Conservation (phyloP, 2,113 vertebrate species). For the Tragelaphus imberbis region DNA sequence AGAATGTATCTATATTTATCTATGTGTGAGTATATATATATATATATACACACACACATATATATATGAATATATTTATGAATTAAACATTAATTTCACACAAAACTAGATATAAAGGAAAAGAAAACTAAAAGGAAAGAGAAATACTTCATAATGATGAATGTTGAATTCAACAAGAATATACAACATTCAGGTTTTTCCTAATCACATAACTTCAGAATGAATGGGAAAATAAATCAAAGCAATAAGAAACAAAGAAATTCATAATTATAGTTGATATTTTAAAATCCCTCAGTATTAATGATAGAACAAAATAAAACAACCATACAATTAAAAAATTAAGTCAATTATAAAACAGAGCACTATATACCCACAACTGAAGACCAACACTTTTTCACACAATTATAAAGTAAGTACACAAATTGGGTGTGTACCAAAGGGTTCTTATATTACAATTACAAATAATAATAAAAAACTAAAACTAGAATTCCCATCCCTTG, state of each 20-base stretch:
- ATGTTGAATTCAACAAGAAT: too few species aligned
- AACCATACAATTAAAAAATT: neutral
- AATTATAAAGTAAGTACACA: neutral
- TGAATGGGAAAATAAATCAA: neutral
- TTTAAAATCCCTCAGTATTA: neutral
- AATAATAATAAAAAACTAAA: neutral
- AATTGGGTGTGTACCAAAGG: neutral
- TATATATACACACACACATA: neutral
- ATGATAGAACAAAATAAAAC: neutral
- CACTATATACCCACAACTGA: neutral
- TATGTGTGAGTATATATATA: neutral
- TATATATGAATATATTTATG: neutral
- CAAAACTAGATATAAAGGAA: too few species aligned
- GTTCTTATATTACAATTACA: neutral
- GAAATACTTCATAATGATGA: too few species aligned
- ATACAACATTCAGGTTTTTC: neutral
- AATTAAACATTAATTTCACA: too few species aligned
- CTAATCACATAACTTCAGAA: neutral
- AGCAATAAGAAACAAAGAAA: neutral
- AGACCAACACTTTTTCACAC: neutral
- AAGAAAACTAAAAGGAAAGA: too few species aligned
- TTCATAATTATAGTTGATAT: neutral
- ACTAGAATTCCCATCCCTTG: neutral
- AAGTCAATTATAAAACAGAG: neutral
- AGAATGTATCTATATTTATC: neutral